phyloP scores from a whole-genome alignment of 2,113 vertebrate genomes.

The Marcusenius ussheri region DNA sequence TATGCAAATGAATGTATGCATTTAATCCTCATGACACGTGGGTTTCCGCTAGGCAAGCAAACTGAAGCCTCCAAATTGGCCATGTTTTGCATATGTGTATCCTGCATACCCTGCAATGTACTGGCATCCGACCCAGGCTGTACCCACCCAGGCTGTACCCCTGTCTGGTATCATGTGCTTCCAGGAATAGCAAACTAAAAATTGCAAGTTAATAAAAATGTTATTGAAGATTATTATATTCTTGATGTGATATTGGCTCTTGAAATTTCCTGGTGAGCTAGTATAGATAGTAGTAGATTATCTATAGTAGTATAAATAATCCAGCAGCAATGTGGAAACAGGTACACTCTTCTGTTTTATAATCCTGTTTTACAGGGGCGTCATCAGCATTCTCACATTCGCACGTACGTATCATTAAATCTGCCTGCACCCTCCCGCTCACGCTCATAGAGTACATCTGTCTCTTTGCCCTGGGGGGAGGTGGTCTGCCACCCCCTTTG shows the following conservation, averaged over 20 bases:
- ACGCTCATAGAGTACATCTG: not conserved
- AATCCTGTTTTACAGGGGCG: not conserved
- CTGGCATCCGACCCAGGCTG: not conserved
- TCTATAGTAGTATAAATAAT: not conserved
- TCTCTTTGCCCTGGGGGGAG: not conserved
- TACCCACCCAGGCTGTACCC: not conserved
- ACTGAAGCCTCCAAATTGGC: not conserved
- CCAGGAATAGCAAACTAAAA: not conserved
- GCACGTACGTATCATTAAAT: not conserved
- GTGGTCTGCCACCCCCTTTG: not conserved
- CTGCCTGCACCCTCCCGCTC: not conserved
- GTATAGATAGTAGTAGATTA: too few relatives aligned
- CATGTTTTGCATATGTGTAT: not conserved
- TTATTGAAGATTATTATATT: not conserved
- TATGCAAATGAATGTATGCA: not conserved
- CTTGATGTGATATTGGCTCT: not conserved
- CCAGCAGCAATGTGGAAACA: not conserved
- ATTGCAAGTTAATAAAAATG: not conserved
- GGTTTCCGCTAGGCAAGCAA: not conserved
- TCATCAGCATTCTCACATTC: not conserved
- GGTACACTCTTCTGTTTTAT: not conserved
- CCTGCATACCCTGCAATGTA: not conserved
- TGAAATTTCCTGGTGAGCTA: not conserved
- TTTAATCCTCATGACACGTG: not conserved
- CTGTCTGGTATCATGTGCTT: not conserved